Conservation (phyloP, 2,113 vertebrate genomes). For the Varanus komodoensis region DNA sequence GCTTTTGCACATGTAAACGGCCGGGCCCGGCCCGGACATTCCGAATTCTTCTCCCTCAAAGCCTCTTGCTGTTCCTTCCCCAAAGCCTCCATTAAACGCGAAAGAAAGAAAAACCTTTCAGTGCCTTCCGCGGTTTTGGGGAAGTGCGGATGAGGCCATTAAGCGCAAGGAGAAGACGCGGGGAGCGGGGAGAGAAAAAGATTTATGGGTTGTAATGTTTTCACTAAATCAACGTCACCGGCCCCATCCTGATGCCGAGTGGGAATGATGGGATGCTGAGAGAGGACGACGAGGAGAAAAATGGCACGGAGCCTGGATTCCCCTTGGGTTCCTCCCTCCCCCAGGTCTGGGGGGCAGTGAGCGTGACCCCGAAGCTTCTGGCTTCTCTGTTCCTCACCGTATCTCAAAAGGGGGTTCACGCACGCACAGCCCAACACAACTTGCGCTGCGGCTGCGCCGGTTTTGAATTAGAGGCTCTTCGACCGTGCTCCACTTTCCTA, state of each 20-base stretch:
- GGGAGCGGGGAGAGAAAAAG: conserved; percentile 51
- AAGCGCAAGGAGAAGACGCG: conserved; percentile 68
- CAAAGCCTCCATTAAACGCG: conserved; percentile 18
- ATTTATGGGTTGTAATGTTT: conserved; percentile 83
- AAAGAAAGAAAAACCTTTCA: conserved; percentile 50
- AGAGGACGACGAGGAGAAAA: not conserved
- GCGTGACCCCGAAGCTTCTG: too few relatives aligned
- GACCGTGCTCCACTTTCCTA: too few relatives aligned
- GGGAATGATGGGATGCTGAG: not conserved
- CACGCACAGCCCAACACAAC: too few relatives aligned
- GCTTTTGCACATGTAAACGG: conserved; percentile 72
- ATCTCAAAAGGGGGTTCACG: too few relatives aligned
- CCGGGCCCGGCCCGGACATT: conserved; percentile 1
- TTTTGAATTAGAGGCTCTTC: too few relatives aligned
- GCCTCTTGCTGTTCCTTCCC: not conserved
- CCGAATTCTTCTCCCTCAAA: not conserved
- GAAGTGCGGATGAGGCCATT: conserved; percentile 78
- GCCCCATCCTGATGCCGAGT: not conserved
- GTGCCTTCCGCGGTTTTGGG: conserved; percentile 75
- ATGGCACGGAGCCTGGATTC: not conserved
- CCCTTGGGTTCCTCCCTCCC: too few relatives aligned
- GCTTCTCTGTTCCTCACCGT: too few relatives aligned
- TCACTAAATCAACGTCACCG: conserved; percentile 84
- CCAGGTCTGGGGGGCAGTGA: too few relatives aligned
- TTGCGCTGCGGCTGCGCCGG: too few relatives aligned